These are phyloP conservation scores for Pollenia amentaria DNA, from an alignment of 2,888 invertebrate species.

Conservation along the genomic window DNA sequence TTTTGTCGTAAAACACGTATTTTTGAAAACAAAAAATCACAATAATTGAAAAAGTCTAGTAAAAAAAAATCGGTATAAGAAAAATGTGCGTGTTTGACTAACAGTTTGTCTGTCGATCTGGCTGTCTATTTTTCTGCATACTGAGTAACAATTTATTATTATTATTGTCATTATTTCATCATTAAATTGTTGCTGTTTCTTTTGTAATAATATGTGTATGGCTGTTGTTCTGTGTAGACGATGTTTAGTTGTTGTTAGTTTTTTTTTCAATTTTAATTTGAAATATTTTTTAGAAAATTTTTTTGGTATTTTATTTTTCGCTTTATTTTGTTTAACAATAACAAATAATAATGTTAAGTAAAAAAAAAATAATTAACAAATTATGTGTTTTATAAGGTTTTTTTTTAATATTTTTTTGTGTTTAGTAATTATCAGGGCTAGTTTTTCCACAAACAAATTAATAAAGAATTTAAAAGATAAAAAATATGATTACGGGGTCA, in stretches of 20 bases:
- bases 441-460: too few relatives aligned
- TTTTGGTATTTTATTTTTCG: slow-evolving; percentile 51
- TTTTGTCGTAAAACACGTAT: background rate
- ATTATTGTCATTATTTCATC: slow-evolving; percentile 66
- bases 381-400: slow-evolving; percentile 29
- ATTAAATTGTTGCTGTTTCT: slow-evolving; percentile 61
- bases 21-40: background rate
- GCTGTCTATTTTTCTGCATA: slow-evolving; percentile 27
- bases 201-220: slow-evolving; percentile 47
- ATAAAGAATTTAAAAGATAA: too few relatives aligned
- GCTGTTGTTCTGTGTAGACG: background rate
- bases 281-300: background rate
- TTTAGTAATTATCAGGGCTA: background rate
- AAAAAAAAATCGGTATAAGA: background rate
- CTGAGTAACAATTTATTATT: slow-evolving; percentile 46
- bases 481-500: too few relatives aligned
- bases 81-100: slow-evolving; percentile 29
- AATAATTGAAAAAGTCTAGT: background rate
- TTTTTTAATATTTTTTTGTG: background rate
- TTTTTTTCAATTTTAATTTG: background rate
- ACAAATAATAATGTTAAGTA: background rate
- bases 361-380: slow-evolving; percentile 42
- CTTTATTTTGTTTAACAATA: slow-evolving; percentile 11
- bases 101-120: slow-evolving; percentile 1
- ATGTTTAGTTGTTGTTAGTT: background rate